phyloP scores from a whole-genome alignment of 2,888 invertebrate genomes.

The Tetanocera ferruginea region DNA sequence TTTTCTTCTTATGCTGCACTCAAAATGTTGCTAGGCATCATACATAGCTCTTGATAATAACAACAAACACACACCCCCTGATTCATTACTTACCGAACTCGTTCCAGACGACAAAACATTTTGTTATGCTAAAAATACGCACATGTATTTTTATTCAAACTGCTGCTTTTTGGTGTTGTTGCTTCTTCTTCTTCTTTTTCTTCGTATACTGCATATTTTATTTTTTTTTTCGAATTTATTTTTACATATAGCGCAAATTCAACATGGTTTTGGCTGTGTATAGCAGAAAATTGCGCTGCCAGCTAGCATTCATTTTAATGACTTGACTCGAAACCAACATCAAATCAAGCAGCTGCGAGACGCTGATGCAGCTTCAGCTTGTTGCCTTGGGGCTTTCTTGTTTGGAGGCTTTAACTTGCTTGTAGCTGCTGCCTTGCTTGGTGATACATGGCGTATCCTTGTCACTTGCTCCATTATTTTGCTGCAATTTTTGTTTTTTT shows the following conservation, averaged over 20 bases:
- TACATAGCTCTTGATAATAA: neutral
- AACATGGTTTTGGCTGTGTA: neutral
- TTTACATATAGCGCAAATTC: neutral
- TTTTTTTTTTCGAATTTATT: neutral
- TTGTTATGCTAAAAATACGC: constrained; percentile 31
- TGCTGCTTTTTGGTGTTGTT: neutral
- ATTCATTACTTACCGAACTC: neutral
- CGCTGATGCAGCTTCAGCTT: neutral
- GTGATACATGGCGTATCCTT: neutral
- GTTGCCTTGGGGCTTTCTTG: neutral
- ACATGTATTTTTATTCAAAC: neutral
- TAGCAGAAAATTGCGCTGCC: constrained; percentile 3
- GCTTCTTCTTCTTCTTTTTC: neutral
- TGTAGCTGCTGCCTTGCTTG: neutral
- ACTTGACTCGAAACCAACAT: constrained; percentile 13
- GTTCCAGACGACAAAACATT: constrained; percentile 34
- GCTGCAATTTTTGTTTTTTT: neutral
- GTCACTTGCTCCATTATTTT: constrained; percentile 1
- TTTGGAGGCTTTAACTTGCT: neutral
- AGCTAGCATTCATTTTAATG: constrained; percentile 4
- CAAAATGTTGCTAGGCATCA: neutral
- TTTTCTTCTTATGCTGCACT: neutral
- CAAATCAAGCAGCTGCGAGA: constrained; percentile 8
- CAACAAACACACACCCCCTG: neutral
- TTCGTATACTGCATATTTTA: neutral